A percentile compares a stretch with the other conserved stretches of the same genome.
These are phyloP conservation scores for Melanotaenia parkinsoni DNA, from an alignment of 2,797 vertebrate genomes.

Conservation along the genomic window DNA sequence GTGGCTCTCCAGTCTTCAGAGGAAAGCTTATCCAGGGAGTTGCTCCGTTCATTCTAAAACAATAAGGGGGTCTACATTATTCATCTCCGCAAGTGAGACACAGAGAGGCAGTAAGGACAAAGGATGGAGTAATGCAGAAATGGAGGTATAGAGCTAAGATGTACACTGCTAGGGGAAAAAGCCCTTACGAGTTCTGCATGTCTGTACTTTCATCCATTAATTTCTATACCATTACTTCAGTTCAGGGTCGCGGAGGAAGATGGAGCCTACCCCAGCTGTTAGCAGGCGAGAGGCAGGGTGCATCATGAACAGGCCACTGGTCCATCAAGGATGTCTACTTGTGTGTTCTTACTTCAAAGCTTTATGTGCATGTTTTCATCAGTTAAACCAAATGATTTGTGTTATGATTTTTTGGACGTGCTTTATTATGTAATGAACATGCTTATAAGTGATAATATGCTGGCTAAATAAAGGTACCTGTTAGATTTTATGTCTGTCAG, in stretches of 20 bases:
- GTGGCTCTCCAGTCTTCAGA: constrained; percentile 61
- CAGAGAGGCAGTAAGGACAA: constrained; percentile 14
- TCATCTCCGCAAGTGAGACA: constrained; percentile 45
- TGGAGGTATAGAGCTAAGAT: constrained; percentile 17
- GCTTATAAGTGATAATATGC: no score
- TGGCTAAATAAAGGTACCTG: no score
- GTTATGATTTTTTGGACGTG: neutral
- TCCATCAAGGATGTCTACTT: no score
- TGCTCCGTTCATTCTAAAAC: constrained; percentile 63
- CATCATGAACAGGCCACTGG: no score
- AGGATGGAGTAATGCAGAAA: constrained; percentile 24
- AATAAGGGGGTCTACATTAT: constrained; percentile 67
- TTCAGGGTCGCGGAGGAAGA: no score
- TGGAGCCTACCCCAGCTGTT: no score
- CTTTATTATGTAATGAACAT: no score
- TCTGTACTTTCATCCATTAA: neutral
- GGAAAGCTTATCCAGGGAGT: constrained; percentile 60
- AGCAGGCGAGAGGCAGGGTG: no score
- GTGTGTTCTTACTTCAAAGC: constrained; percentile 3
- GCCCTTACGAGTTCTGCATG: constrained; percentile 6
- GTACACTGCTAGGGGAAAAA: constrained; percentile 14
- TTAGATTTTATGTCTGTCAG: no score
- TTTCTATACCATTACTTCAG: no score
- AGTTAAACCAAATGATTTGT: neutral
- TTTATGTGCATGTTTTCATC: neutral